Percentiles rank a stretch among this genome's conserved stretches.
phyloP scores from a whole-genome alignment of 2,113 vertebrate genomes.

The Trachemys scripta region DNA sequence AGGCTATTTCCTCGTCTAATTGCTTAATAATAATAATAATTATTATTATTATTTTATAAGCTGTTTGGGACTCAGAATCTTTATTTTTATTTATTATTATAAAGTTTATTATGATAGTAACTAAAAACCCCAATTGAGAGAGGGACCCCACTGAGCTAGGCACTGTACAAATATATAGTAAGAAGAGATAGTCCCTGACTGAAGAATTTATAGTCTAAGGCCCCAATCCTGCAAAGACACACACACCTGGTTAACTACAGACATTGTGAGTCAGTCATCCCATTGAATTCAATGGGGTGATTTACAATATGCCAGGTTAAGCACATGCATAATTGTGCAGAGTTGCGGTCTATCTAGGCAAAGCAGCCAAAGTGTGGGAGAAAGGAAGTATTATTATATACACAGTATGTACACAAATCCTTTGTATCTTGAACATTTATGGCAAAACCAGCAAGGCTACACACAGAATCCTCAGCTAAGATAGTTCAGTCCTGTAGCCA shows the following conservation, averaged over 20 bases:
- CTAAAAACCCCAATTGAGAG: too few species aligned
- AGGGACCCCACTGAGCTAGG: not conserved
- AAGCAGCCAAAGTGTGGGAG: not conserved
- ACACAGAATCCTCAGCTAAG: constrained; percentile 19
- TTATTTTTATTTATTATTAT: too few species aligned
- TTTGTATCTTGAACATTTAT: not conserved
- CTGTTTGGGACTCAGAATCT: too few species aligned
- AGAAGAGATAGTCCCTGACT: not conserved
- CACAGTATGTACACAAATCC: not conserved
- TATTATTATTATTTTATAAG: too few species aligned
- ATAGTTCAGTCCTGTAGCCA: constrained; percentile 50
- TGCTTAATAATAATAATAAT: not conserved
- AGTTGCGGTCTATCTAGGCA: not conserved
- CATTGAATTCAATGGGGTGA: not conserved
- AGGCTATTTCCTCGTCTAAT: not conserved
- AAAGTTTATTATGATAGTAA: too few species aligned
- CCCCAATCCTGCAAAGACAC: fast-evolving
- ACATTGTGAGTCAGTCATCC: not conserved
- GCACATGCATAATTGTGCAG: not conserved
- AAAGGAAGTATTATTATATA: not conserved
- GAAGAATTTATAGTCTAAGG: fast-evolving
- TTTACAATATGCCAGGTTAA: constrained; percentile 3
- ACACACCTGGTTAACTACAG: not conserved
- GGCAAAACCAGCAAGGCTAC: not conserved
- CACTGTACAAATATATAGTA: not conserved